phyloP scores from a whole-genome alignment of 2,797 vertebrate genomes.

The Hirundo rustica region DNA sequence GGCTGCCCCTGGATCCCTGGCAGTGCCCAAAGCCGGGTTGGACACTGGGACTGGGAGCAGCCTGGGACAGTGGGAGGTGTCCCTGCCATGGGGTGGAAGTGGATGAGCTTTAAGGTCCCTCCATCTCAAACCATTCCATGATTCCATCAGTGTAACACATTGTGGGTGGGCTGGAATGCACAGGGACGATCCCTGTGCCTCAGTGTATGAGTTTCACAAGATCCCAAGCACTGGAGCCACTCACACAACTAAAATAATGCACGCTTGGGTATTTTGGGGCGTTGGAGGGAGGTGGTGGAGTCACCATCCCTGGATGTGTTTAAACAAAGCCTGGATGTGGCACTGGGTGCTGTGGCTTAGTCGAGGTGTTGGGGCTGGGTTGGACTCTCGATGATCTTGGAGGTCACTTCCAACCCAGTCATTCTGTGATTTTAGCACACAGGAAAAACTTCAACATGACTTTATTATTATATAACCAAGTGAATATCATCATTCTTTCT shows the following conservation, averaged over 20 bases:
- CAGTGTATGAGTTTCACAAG: neutral
- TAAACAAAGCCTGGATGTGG: neutral
- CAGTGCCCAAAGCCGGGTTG: neutral
- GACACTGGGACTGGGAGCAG: neutral
- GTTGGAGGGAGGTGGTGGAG: neutral
- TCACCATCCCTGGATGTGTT: neutral
- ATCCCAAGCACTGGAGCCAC: neutral
- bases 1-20: neutral
- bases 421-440: neutral
- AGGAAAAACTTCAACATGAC: neutral
- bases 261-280: neutral
- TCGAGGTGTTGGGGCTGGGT: neutral
- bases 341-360: neutral
- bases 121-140: neutral
- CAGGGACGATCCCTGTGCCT: rapidly evolving
- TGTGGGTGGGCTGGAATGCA: neutral
- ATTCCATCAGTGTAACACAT: neutral
- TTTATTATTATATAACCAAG: neutral
- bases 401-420: neutral
- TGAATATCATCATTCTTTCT: neutral
- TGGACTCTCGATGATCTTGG: neutral
- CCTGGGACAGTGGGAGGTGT: neutral
- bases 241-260: neutral
- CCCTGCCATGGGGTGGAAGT: neutral
- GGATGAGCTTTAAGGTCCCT: rapidly evolving